Base-by-base conservation (phyloP, 2,888 invertebrate genomes). In the Dryomyza anilis region DNA sequence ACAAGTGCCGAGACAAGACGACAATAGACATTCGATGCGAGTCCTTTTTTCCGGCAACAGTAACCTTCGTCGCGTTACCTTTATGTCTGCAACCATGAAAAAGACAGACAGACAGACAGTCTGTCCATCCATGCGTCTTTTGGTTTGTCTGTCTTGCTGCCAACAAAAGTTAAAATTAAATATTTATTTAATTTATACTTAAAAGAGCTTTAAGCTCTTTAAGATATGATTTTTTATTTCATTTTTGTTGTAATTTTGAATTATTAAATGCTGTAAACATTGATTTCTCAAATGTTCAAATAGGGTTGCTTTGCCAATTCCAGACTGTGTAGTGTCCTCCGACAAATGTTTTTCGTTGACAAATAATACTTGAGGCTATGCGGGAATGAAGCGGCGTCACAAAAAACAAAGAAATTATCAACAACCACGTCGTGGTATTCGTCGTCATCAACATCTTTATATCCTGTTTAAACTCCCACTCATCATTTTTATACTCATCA, bases 341-440 rank as follows among this genome's bases (percentile, higher is more conserved):
- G 63, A 58, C 58, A 65, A 69, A 67, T 67, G 64, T 66, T 65
- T 64, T 66, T 67, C n/a, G 70, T 70, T 80, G 81, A 79, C 80
- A 81, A 80, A 78, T 80, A 75, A 72, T 74, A 73, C 76, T 74
- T 63, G 68, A 74, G 79, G 74, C 70, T 71, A 72, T 71, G 67
- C 61, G 43, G 50, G 53, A 53, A 59, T 45, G 59, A 33, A 29
- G 23, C 10, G n/a, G n/a, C n/a, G n/a, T n/a, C n/a, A n/a, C n/a
- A n/a, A 65, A 67, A 70, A 71, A 70, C 69, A 71, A 70, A 72
- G 69, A 72, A 70, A 71, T 72, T 70, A 72, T 70, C 70, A 72
- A 45, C 63, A 65, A 23, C 36, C 60, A 57, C 58, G 52, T 21
- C 57, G 46, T 36, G 14, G 29, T 33, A 45, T 27, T 1, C 29